Evolutionary conservation across 2,888 invertebrate species (phyloP), one percentile per base, ranked within the genome.

Genomic region (Drosophila maculinotata): DNA sequence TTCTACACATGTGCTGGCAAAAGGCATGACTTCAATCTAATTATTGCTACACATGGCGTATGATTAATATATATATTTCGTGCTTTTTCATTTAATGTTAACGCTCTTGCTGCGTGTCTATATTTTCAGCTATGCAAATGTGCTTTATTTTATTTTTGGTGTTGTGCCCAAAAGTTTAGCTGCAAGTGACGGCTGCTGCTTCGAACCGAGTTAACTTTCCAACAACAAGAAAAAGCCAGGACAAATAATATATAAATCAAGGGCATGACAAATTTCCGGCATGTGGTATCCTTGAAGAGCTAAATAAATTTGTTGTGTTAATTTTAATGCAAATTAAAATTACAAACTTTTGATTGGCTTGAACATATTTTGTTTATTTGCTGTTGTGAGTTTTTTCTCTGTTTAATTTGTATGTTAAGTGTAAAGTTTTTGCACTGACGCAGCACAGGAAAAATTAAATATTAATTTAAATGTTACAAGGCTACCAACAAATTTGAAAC

Each of bases 51-150:
- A 82, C 86, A 80, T 83, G 82, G 80, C 70, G 74, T 68, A 85
- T 83, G 86, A 86, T 76, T 80, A 67, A 82, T 85, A 74, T 76
- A 71, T 83, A 64, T 78, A 62, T 41, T 77, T 42, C 78, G 80
- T 82, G 86, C 70, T 51, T 69, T 69, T 73, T 36, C 65, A 59
- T 77, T 82, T 73, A 69, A 73, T 79, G 77, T 42, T 49, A 58
- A 56, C 41, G 48, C 65, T 38, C 45, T 38, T 45, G 20, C 14
- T 62, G 48, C 51, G 59, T 75, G 60, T 56, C 68, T 79, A 65
- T 74, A 76, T 48, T 68, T 70, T 76, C 69, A 66, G 69, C 69
- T 83, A 82, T 82, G 86, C 80, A 83, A 82, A 82, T 82, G 53
- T 35, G 30, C 20, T 31, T 36, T 7, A 15, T 30, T 45, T 15